These are phyloP conservation scores for Agrotis segetum DNA, from an alignment of 2,888 invertebrate species.

Conservation along the genomic window DNA sequence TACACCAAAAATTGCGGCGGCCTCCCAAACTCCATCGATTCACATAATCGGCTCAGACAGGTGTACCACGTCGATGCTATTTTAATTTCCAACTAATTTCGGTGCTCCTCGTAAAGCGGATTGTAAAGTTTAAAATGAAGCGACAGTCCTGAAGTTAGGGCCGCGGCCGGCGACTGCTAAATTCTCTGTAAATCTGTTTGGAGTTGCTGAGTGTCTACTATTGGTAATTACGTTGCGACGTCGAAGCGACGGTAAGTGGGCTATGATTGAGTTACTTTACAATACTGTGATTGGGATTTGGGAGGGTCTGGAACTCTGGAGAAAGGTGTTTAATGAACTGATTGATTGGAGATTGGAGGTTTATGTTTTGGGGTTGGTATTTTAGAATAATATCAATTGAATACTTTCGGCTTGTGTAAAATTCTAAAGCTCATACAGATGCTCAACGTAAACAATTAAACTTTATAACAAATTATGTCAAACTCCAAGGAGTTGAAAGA, in stretches of 20 bases:
- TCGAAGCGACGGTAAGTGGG: conserved; percentile 55
- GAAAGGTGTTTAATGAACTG: conserved; percentile 28
- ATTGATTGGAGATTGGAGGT: conserved; percentile 14
- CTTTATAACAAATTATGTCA: neutral
- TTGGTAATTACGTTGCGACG: conserved; percentile 61
- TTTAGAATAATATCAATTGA: neutral
- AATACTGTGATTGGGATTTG: conserved; percentile 44
- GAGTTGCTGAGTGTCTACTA: conserved; percentile 56
- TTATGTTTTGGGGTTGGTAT: neutral
- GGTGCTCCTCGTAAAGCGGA: conserved; percentile 83
- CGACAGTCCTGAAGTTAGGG: conserved; percentile 68
- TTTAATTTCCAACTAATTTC: conserved; percentile 87
- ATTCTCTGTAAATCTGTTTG: conserved; percentile 68
- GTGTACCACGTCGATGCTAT: conserved; percentile 75
- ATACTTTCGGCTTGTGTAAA: neutral
- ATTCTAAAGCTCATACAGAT: neutral
- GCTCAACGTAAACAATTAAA: neutral
- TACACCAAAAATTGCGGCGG: conserved; percentile 51
- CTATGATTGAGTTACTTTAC: conserved; percentile 58
- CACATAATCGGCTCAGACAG: conserved; percentile 87
- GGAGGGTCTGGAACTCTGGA: neutral
- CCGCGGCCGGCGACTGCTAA: conserved; percentile 63
- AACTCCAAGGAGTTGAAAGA: neutral
- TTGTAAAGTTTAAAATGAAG: conserved; percentile 84
- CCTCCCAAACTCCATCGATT: conserved; percentile 64